A percentile compares a stretch with the other conserved stretches of the same genome.
Evolutionary conservation across 2,888 invertebrate species (phyloP).

Genomic region (Crepidodera aurea): DNA sequence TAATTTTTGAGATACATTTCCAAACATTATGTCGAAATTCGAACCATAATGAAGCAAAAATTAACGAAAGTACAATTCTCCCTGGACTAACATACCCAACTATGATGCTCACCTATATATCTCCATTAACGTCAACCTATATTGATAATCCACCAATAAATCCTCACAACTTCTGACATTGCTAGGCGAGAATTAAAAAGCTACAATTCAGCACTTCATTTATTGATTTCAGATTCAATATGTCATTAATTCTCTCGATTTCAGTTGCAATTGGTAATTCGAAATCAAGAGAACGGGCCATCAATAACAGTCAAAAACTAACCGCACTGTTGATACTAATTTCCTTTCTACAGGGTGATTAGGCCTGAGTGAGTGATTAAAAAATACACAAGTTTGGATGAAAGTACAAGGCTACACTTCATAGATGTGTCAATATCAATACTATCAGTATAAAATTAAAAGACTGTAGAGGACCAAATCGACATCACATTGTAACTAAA

Average conservation of each 20-base stretch:
- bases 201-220: background rate
- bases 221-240: slow-evolving; percentile 12
- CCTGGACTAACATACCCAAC: too few relatives aligned
- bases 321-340: background rate
- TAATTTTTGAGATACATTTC: too few relatives aligned
- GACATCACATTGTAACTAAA: too few relatives aligned
- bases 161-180: background rate
- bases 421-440: too few relatives aligned
- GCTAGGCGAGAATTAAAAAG: background rate
- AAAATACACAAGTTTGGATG: too few relatives aligned
- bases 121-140: background rate
- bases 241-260: slow-evolving; percentile 1
- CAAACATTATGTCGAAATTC: too few relatives aligned
- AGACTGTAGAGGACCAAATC: too few relatives aligned
- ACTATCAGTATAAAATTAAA: too few relatives aligned
- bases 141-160: background rate
- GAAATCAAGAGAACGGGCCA: slow-evolving; percentile 5
- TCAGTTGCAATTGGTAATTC: slow-evolving; percentile 8
- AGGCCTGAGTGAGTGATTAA: too few relatives aligned
- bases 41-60: too few relatives aligned
- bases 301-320: slow-evolving; percentile 7
- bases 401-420: too few relatives aligned
- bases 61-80: too few relatives aligned
- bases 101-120: background rate
- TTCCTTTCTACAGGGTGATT: slow-evolving; percentile 9